A percentile compares a stretch with the other conserved stretches of the same genome.
These are phyloP conservation scores for Eutrigla gurnardus DNA, from an alignment of 2,797 vertebrate species.

Conservation along the genomic window DNA sequence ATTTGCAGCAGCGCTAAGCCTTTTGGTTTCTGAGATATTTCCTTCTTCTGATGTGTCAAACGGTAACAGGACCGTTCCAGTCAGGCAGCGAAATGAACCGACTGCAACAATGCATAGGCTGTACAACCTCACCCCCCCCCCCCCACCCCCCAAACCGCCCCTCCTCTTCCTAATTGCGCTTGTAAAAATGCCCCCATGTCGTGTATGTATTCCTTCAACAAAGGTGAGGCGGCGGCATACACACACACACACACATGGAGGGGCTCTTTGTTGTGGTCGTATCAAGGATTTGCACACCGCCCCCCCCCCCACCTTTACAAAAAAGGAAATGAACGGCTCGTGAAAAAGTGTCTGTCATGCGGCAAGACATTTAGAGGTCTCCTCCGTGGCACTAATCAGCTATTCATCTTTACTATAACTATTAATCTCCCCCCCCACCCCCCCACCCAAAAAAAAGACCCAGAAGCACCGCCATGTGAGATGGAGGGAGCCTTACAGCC, in stretches of 20 bases:
- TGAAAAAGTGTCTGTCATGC: slow-evolving; percentile 76
- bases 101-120: slow-evolving; percentile 59
- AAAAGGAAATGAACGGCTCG: slow-evolving; percentile 74
- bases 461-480: slow-evolving; percentile 46
- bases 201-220: slow-evolving; percentile 66
- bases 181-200: slow-evolving; percentile 78
- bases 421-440: slow-evolving; percentile 61
- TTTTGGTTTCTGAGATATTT: slow-evolving; percentile 72
- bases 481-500: slow-evolving; percentile 55
- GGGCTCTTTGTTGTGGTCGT: slow-evolving; percentile 79
- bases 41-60: slow-evolving; percentile 79
- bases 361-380: slow-evolving; percentile 66
- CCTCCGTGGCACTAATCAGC: slow-evolving; percentile 65
- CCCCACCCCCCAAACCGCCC: slow-evolving; percentile 28
- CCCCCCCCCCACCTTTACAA: slow-evolving; percentile 8
- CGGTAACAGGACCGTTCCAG: slow-evolving; percentile 67
- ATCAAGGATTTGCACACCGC: slow-evolving; percentile 69
- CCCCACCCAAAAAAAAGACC: neutral
- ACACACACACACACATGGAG: slow-evolving; percentile 42
- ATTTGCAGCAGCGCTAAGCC: slow-evolving; percentile 78
- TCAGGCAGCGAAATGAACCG: slow-evolving; percentile 69
- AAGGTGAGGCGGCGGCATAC: slow-evolving; percentile 69
- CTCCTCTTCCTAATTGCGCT: slow-evolving; percentile 73
- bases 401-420: slow-evolving; percentile 75
- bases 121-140: slow-evolving; percentile 62